Base-by-base conservation (phyloP, 1,140 invertebrate species). In the Hypsibius dujardini region DNA sequence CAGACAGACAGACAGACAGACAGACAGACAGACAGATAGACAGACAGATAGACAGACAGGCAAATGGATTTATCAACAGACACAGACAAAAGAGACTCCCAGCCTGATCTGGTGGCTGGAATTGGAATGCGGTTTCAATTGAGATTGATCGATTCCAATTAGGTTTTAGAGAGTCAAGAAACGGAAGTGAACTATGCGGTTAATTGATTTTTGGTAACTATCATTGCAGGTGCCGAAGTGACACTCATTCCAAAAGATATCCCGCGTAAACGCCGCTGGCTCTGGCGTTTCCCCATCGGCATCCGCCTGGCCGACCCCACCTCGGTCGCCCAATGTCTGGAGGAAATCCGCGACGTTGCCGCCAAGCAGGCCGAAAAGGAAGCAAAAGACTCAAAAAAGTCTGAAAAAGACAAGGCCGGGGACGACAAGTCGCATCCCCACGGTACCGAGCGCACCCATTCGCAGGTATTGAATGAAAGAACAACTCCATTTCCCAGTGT, bases 241-340 rank as follows among this genome's bases (percentile, higher is more conserved):
- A 75, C 75, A 62, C 73, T 81, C 7, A 59, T 76, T 45, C 80
- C 80, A 12, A 47, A 71, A 1, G 77, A 78, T 1, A 72, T 81
- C 15, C 76, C 79, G 1, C 76, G 77, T 28, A 80, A 80, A 73
- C 74, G 80, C 59, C 71, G 79, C 2, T 81, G 79, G 79, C 79
- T 79, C 70, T 80, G 80, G 73, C 79, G 80, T 71, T 80, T 80
- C 72, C 80, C 80, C 46, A 78, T 81, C 40, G 78, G 77, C 72
- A 74, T 81, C 40, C 75, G 73, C 46, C 67, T 74, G 47, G 60
- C 50, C 2, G 73, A 70, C 60, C 46, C 70, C 28, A 40, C 71
- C 45, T 67, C 62, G 3, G 12, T 67, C 12, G 62, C n/a, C 46
- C 42, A 14, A n/a, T 28, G 46, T 3, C 72, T 28, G 40, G 46